phyloP scores from a whole-genome alignment of 2,888 invertebrate species.

The Rhimphoctona megacephalus region DNA sequence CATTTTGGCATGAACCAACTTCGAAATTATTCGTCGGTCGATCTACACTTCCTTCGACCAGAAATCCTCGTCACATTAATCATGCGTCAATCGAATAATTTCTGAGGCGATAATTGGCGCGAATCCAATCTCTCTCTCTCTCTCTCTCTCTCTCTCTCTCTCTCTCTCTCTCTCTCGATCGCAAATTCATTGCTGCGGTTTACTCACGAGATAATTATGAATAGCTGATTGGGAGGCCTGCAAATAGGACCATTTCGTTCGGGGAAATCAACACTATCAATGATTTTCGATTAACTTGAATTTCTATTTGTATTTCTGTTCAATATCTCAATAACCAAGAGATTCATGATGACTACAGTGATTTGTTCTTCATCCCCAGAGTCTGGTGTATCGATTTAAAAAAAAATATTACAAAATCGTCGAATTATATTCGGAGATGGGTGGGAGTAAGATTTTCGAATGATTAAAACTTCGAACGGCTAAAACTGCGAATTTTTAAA shows the following conservation, averaged over 20 bases:
- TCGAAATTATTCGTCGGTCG: conserved; percentile 11
- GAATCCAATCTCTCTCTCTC: conserved; percentile 21
- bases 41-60: conserved; percentile 1
- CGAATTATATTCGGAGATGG: neutral
- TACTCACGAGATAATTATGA: neutral
- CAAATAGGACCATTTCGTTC: neutral
- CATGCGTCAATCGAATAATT: conserved; percentile 47
- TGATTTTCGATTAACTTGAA: neutral
- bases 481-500: too few relatives aligned
- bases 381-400: neutral
- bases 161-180: too few relatives aligned
- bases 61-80: conserved; percentile 39
- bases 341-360: neutral
- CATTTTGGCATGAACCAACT: neutral
- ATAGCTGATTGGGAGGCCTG: neutral
- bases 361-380: neutral
- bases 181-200: conserved; percentile 9
- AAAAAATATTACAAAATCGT: neutral
- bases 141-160: too few relatives aligned
- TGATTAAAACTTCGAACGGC: too few relatives aligned
- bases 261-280: neutral
- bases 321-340: neutral
- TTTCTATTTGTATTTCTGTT: neutral
- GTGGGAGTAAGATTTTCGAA: too few relatives aligned
- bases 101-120: conserved; percentile 33